Conservation (phyloP, 1,140 invertebrate genomes). For the Tetraneura akinire region DNA sequence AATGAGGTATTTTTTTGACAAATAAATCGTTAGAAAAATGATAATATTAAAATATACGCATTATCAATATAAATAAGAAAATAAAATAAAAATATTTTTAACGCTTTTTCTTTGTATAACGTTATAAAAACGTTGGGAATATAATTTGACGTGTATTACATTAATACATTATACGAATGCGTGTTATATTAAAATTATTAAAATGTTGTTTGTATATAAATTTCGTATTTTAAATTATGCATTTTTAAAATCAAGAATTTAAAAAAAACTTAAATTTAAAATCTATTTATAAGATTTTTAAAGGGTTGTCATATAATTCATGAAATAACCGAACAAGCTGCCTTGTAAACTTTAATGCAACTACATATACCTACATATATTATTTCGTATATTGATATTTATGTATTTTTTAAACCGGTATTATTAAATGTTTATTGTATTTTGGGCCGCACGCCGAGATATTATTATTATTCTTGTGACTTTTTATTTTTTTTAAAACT, state of each 20-base stretch:
- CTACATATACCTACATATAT: no score
- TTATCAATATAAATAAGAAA: no score
- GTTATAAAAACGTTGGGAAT: no score
- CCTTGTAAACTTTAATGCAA: neutral
- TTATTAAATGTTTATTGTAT: conserved; percentile 23
- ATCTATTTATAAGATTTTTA: neutral
- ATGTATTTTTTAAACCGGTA: conserved; percentile 21
- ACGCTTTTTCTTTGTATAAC: no score
- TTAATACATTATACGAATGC: no score
- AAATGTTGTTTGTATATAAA: neutral
- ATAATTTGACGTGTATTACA: no score
- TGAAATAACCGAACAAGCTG: neutral
- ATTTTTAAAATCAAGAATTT: neutral
- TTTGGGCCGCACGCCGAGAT: neutral
- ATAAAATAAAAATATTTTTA: no score
- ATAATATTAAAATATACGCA: no score
- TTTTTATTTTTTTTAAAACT: neutral
- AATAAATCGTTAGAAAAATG: no score
- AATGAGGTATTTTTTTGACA: no score
- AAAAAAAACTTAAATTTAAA: neutral
- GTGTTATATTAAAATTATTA: no score
- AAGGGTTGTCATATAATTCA: neutral
- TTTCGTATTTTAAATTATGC: neutral
- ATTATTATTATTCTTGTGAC: neutral
- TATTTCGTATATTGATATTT: conserved; percentile 22